Conservation (phyloP, 1,140 invertebrate species). For the Drosophila sproati region DNA sequence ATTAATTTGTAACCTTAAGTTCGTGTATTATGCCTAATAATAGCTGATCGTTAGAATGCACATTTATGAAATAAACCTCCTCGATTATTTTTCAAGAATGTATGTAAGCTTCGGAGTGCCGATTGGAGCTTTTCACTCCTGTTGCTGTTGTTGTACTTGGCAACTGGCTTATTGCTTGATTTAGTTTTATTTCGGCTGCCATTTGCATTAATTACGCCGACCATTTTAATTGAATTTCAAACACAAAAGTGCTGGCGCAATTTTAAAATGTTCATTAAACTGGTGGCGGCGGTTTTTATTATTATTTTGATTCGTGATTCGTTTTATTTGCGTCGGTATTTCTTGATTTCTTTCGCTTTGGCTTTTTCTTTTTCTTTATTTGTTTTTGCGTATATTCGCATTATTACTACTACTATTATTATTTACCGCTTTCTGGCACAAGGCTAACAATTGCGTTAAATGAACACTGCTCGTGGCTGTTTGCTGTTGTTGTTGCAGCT, state of each 20-base stretch:
- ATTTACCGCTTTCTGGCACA: conserved; percentile 62
- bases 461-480: conserved; percentile 28
- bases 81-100: background rate
- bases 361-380: conserved; percentile 44
- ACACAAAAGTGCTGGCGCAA: conserved; percentile 58
- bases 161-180: conserved; percentile 29
- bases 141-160: background rate
- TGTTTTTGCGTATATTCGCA: conserved; percentile 35
- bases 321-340: conserved; percentile 48
- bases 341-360: conserved; percentile 30
- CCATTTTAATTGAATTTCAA: conserved; percentile 76
- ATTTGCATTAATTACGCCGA: conserved; percentile 74
- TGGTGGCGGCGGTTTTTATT: conserved; percentile 50
- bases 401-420: conserved; percentile 72
- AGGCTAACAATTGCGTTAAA: conserved; percentile 73
- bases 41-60: too few relatives aligned
- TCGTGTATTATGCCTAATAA: too few relatives aligned
- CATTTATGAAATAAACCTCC: too few relatives aligned
- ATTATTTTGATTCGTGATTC: conserved; percentile 36
- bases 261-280: conserved; percentile 66
- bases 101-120: background rate
- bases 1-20: too few relatives aligned
- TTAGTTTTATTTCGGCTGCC: conserved; percentile 61
- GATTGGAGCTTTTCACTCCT: background rate
- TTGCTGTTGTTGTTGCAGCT: conserved; percentile 35